phyloP scores from a whole-genome alignment of 2,113 vertebrate genomes.

The Alligator mississippiensis region DNA sequence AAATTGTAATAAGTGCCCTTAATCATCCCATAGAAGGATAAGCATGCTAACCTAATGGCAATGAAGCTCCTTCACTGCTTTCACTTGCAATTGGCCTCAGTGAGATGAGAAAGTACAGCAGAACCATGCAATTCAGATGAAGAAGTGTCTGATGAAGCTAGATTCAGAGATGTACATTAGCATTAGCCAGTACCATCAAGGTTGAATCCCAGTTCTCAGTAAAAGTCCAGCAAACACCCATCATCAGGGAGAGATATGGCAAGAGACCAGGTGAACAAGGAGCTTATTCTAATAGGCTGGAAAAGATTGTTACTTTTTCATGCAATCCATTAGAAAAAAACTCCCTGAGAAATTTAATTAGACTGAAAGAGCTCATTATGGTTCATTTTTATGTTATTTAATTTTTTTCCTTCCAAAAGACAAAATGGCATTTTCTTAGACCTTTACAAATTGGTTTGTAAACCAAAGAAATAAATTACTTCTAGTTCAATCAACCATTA shows the following conservation, averaged over 20 bases:
- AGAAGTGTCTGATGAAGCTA: background rate
- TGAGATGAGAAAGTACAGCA: background rate
- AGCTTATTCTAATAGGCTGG: background rate
- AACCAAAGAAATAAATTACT: background rate
- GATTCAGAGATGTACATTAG: background rate
- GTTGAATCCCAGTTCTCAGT: background rate
- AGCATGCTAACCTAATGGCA: background rate
- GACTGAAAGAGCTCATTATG: background rate
- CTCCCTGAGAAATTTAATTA: background rate
- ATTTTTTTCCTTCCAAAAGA: background rate
- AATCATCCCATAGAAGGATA: background rate
- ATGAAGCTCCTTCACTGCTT: background rate
- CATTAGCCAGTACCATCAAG: background rate
- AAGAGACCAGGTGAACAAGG: background rate
- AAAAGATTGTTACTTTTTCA: background rate
- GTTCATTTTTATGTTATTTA: background rate
- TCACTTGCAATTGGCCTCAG: background rate
- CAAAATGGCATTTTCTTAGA: conserved; percentile 7
- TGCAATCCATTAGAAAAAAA: background rate
- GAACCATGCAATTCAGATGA: background rate
- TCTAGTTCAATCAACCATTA: background rate
- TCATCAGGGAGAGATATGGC: background rate
- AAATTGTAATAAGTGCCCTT: background rate
- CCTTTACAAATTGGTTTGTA: background rate
- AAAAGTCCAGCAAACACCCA: background rate